Conservation (phyloP, 2,797 vertebrate species). For the Poliocrania exsul region DNA sequence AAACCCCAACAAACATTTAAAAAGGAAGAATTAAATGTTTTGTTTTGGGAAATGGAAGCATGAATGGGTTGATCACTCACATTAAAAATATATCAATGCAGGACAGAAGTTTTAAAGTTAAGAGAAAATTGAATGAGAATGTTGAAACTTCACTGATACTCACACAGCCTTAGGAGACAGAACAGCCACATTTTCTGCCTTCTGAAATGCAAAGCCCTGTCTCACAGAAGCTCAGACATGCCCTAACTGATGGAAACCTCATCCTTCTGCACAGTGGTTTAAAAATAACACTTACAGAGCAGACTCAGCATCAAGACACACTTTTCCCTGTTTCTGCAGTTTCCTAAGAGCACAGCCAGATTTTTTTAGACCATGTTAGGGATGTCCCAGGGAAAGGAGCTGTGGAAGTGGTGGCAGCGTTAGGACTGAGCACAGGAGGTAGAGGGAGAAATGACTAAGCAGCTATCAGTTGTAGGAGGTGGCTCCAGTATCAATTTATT, state of each 20-base stretch:
- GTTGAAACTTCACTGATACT: background rate
- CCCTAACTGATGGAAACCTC: background rate
- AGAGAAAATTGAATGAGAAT: background rate
- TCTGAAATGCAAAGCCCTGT: background rate
- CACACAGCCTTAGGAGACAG: background rate
- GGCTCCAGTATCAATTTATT: background rate
- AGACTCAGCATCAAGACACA: background rate
- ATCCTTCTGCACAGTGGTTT: background rate
- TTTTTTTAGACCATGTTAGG: background rate
- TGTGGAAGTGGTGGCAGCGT: background rate
- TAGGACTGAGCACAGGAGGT: background rate
- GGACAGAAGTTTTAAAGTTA: background rate
- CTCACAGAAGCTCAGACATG: background rate
- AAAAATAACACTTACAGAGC: background rate
- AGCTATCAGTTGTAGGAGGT: background rate
- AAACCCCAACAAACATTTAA: no score
- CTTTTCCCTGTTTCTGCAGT: background rate
- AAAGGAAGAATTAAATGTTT: background rate
- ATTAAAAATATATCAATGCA: background rate
- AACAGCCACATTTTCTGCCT: background rate
- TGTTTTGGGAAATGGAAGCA: background rate
- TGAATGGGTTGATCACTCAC: background rate
- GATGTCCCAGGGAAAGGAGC: background rate
- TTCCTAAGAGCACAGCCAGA: background rate
- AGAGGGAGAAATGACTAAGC: background rate